Evolutionary conservation across 2,797 vertebrate genomes (phyloP).

Genomic region (Anguilla megastoma): DNA sequence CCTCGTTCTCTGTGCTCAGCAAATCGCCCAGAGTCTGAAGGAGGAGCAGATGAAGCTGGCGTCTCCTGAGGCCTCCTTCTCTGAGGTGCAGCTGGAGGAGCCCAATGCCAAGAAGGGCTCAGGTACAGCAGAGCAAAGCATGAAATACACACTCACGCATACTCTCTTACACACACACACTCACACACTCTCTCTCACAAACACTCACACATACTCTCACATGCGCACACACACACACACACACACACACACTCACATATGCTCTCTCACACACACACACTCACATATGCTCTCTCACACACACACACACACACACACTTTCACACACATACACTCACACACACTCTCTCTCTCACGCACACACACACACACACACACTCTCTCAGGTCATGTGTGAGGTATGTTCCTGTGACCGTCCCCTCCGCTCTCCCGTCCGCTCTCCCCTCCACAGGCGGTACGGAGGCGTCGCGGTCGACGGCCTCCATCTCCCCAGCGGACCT

Average conservation of each 20-base stretch:
- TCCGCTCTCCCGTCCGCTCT: background rate
- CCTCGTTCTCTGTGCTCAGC: constrained; percentile 64
- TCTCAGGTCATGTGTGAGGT: background rate
- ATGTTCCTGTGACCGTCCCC: background rate
- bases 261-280: background rate
- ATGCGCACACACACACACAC: background rate
- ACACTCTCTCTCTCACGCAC: background rate
- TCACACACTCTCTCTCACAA: background rate
- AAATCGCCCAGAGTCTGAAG: constrained; percentile 96
- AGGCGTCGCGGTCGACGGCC: constrained; percentile 76
- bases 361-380: background rate
- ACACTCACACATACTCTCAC: background rate
- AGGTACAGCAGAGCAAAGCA: constrained; percentile 57
- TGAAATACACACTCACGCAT: background rate
- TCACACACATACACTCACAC: background rate
- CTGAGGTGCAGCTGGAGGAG: constrained; percentile 87
- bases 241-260: background rate
- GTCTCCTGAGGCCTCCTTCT: constrained; percentile 78
- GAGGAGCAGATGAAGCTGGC: constrained; percentile 86
- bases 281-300: background rate
- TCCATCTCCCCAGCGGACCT: constrained; percentile 93
- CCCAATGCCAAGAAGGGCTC: constrained; percentile 74
- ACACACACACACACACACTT: background rate
- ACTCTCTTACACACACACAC: background rate
- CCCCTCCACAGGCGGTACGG: constrained; percentile 65